Percentiles rank a stretch among this genome's conserved stretches.
phyloP scores from a whole-genome alignment of 1,140 invertebrate species.

The Fopius arisanus region DNA sequence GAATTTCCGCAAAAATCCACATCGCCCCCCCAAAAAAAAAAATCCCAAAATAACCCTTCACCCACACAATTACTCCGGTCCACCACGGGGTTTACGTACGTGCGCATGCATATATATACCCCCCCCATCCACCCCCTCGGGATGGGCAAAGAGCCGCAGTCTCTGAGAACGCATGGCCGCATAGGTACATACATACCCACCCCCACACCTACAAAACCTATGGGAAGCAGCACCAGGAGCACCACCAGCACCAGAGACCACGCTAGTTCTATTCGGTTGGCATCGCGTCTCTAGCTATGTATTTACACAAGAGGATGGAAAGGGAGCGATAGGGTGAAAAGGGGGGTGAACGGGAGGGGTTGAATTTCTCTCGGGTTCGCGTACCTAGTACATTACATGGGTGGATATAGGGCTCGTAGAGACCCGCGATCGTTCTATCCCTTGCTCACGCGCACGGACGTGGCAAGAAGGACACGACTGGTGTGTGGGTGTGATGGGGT shows the following conservation, averaged over 20 bases:
- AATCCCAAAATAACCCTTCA: neutral
- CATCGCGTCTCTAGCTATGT: conserved; percentile 41
- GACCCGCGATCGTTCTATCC: neutral
- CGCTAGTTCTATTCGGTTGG: conserved; percentile 31
- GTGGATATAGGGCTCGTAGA: neutral
- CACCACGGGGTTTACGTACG: conserved; percentile 18
- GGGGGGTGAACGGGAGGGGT: too few relatives aligned
- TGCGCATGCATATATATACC: conserved; percentile 21
- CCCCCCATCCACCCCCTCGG: neutral
- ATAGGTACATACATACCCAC: neutral
- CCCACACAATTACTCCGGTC: neutral
- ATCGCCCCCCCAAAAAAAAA: neutral
- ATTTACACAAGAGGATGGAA: too few relatives aligned
- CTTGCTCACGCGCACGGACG: conserved; percentile 25
- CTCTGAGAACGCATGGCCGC: neutral
- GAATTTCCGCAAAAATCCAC: too few relatives aligned
- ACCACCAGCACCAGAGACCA: conserved; percentile 2
- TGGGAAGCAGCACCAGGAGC: neutral
- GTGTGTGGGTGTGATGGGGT: neutral
- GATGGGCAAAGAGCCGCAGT: neutral
- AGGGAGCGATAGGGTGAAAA: too few relatives aligned
- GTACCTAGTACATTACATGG: neutral
- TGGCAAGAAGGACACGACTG: conserved; percentile 13
- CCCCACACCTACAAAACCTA: neutral
- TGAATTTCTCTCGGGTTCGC: conserved; percentile 19